A percentile compares a stretch with the other conserved stretches of the same genome.
Evolutionary conservation across 1,140 invertebrate species (phyloP).

Genomic region (Adoxophyes honmai): DNA sequence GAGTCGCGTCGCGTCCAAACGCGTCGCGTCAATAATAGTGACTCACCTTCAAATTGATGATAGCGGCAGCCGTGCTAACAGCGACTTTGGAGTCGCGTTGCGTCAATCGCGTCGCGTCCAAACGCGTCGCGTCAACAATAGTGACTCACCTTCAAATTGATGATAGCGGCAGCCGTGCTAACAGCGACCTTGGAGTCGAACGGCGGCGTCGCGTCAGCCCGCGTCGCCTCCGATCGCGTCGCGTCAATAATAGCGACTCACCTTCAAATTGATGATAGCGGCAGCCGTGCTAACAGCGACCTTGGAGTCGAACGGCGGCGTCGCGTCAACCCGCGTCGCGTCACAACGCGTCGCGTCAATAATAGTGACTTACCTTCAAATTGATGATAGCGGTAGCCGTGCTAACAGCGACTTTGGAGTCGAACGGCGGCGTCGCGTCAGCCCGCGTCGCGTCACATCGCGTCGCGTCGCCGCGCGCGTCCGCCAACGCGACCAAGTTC

Average conservation of each 20-base stretch:
- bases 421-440: slow-evolving; percentile 15
- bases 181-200: no score
- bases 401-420: slow-evolving; percentile 38
- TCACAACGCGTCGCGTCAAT: slow-evolving; percentile 19
- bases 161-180: slow-evolving; percentile 42
- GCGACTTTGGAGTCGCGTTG: no score
- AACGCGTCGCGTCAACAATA: slow-evolving; percentile 15
- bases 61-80: slow-evolving; percentile 38
- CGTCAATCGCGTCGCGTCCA: not conserved
- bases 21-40: slow-evolving; percentile 24
- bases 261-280: slow-evolving; percentile 49
- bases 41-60: slow-evolving; percentile 52
- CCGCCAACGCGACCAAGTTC: slow-evolving; percentile 32
- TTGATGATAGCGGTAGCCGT: slow-evolving; percentile 39
- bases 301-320: slow-evolving; percentile 6
- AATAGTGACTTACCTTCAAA: slow-evolving; percentile 43
- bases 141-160: slow-evolving; percentile 47
- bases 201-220: not conserved
- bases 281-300: slow-evolving; percentile 36
- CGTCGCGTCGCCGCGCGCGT: slow-evolving; percentile 2
- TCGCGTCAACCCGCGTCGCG: not conserved
- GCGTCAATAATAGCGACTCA: slow-evolving; percentile 31
- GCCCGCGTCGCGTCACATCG: not conserved
- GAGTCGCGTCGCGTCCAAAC: not conserved
- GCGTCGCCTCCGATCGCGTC: not conserved